Percentiles rank a stretch among this genome's conserved stretches.
phyloP scores from a whole-genome alignment of 2,797 vertebrate genomes.

The Etheostoma perlongum region DNA sequence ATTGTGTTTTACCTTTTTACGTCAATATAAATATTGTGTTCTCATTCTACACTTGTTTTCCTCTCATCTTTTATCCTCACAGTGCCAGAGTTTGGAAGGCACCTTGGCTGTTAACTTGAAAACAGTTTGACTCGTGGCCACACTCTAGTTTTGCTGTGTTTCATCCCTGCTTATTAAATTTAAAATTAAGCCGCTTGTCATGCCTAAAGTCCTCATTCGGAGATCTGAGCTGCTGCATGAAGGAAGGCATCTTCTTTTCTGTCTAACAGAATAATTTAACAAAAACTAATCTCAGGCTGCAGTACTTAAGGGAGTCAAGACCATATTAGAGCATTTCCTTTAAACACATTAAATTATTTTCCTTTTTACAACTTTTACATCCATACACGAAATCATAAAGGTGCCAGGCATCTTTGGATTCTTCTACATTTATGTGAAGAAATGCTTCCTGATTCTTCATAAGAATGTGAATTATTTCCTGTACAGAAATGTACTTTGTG shows the following conservation, averaged over 20 bases:
- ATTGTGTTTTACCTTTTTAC: not conserved
- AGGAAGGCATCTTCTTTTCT: conserved; percentile 25
- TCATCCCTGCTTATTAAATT: conserved; percentile 50
- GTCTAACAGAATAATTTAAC: not conserved
- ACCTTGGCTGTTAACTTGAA: conserved; percentile 32
- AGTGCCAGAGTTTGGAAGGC: conserved; percentile 15
- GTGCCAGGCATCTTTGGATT: not conserved
- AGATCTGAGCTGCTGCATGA: conserved; percentile 30
- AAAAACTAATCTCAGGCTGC: not conserved
- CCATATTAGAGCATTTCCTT: conserved; percentile 3
- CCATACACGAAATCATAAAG: conserved; percentile 1
- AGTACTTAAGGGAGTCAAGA: not conserved
- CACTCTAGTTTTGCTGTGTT: conserved; percentile 30
- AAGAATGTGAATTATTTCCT: not conserved
- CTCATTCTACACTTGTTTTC: conserved; percentile 1
- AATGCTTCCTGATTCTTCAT: not conserved
- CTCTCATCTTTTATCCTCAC: not conserved
- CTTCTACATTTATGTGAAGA: not conserved
- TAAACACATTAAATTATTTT: conserved; percentile 1
- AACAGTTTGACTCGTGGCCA: conserved; percentile 29
- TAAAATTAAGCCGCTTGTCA: conserved; percentile 50
- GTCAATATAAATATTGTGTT: too few relatives aligned
- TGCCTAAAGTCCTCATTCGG: conserved; percentile 21
- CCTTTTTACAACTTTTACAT: not conserved
- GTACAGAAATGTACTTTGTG: not conserved